These are phyloP conservation scores for Drosophila mulleri DNA, from an alignment of 2,888 invertebrate genomes.

Conservation along the genomic window DNA sequence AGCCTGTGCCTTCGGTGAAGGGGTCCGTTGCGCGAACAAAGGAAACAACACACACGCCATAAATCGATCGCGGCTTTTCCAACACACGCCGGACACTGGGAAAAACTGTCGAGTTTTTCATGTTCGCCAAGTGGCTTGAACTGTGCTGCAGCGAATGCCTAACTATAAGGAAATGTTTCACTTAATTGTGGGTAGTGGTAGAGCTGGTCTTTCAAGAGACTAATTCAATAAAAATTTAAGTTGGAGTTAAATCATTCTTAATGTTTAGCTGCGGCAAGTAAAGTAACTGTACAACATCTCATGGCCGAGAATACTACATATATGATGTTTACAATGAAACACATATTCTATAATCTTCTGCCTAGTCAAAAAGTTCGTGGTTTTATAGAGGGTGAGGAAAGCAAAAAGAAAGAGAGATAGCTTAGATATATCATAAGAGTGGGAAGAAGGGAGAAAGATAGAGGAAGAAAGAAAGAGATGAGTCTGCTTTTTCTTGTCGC, in stretches of 20 bases:
- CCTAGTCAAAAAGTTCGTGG: neutral
- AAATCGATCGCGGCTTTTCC: slow-evolving; percentile 70
- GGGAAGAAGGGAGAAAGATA: too few species aligned
- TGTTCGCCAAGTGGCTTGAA: slow-evolving; percentile 51
- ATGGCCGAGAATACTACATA: too few species aligned
- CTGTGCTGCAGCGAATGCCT: neutral
- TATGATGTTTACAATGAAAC: too few species aligned
- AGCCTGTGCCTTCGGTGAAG: slow-evolving; percentile 17
- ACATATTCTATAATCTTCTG: neutral
- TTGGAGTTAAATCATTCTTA: neutral
- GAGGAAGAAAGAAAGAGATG: too few species aligned
- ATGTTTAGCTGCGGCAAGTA: neutral
- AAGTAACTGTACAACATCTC: neutral
- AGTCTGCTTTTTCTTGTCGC: too few species aligned
- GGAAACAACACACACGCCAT: slow-evolving; percentile 50
- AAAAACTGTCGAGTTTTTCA: slow-evolving; percentile 76
- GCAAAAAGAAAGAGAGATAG: too few species aligned
- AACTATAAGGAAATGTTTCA: slow-evolving; percentile 37
- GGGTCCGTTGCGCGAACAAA: slow-evolving; percentile 24
- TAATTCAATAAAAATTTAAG: neutral
- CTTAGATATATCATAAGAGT: too few species aligned
- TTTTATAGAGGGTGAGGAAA: too few species aligned
- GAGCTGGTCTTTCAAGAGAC: neutral
- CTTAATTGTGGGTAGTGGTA: slow-evolving; percentile 26
- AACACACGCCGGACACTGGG: slow-evolving; percentile 43